phyloP scores from a whole-genome alignment of 1,140 invertebrate genomes.

The Gryllus bimaculatus region DNA sequence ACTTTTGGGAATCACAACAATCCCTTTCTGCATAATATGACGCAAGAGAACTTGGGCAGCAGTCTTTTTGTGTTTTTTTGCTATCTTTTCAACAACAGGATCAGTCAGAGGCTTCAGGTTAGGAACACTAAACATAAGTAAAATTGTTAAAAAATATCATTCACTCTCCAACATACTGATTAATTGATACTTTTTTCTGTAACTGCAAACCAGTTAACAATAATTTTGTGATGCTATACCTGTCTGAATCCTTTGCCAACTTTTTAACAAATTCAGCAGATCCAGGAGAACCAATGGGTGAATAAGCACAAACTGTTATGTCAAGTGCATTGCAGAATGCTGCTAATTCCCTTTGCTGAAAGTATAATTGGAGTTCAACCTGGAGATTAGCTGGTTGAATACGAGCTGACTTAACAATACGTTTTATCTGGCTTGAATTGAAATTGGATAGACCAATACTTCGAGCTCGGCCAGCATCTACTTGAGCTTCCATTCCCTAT shows the following conservation, averaged over 20 bases:
- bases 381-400: constrained; percentile 63
- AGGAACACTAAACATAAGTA: not conserved
- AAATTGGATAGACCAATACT: constrained; percentile 77
- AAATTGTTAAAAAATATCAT: too few species aligned
- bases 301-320: constrained; percentile 72
- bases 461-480: constrained; percentile 41
- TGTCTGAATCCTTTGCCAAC: not conserved
- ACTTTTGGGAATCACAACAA: constrained; percentile 38
- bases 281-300: constrained; percentile 67
- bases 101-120: constrained; percentile 9
- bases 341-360: constrained; percentile 66
- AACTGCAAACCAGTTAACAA: too few species aligned
- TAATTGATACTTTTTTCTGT: too few species aligned
- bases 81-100: constrained; percentile 23
- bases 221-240: too few species aligned
- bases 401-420: constrained; percentile 49
- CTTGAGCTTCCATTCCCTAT: constrained; percentile 59
- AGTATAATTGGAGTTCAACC: constrained; percentile 73
- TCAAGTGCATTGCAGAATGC: constrained; percentile 60
- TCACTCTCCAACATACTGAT: too few species aligned
- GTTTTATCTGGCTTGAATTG: constrained; percentile 55
- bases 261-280: constrained; percentile 38
- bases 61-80: constrained; percentile 25
- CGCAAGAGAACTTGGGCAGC: constrained; percentile 34
- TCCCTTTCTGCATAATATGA: constrained; percentile 32